Conservation (phyloP, 2,113 vertebrate genomes). For the Ophthalmolycus amberensis region DNA sequence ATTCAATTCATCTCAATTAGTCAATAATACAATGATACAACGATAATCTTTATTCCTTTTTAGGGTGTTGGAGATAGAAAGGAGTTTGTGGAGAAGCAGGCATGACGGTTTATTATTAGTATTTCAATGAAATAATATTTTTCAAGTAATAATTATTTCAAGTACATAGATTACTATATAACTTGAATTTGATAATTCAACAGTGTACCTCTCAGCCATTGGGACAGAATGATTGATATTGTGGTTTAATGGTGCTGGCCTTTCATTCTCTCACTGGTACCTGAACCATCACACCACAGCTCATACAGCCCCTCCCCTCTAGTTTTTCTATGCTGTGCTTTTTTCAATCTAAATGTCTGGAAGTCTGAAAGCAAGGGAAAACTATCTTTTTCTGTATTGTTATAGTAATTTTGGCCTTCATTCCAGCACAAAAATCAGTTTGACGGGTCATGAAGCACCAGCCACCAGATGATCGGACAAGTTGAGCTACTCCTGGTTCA, state of each 20-base stretch:
- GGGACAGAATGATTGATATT: background rate
- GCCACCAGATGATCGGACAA: background rate
- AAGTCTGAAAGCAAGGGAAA: background rate
- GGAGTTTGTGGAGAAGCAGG: no score
- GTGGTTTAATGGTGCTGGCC: background rate
- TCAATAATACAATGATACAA: no score
- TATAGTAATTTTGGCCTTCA: background rate
- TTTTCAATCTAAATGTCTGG: background rate
- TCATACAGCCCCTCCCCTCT: background rate
- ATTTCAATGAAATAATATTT: no score
- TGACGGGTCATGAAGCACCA: background rate
- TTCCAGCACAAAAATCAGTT: background rate
- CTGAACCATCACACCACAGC: no score
- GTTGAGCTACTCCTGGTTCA: background rate
- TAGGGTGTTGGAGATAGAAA: no score
- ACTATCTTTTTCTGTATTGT: background rate
- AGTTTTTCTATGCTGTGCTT: background rate
- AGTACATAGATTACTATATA: background rate
- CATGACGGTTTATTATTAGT: no score
- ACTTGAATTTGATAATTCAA: background rate
- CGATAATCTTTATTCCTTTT: no score
- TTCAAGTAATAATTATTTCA: no score
- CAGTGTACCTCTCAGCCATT: no score
- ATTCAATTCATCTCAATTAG: no score
- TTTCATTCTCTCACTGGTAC: background rate